Evolutionary conservation across 2,797 vertebrate species (phyloP).

Genomic region (Fistularia commersonii): DNA sequence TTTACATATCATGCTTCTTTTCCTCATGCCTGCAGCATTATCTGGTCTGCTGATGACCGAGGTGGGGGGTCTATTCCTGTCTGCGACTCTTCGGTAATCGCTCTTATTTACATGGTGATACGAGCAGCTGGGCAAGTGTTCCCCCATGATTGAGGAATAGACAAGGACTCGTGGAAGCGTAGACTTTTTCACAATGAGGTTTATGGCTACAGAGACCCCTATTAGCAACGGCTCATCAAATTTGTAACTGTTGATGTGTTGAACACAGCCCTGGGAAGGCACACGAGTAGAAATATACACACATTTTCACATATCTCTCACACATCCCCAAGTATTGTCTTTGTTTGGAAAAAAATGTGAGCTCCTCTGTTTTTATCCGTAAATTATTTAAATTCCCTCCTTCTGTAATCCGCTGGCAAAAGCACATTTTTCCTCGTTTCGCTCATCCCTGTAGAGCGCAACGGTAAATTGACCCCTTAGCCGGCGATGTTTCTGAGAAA

Average conservation of each 20-base stretch:
- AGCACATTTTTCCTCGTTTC: too few species aligned
- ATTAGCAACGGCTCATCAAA: conserved; percentile 78
- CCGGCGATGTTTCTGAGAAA: too few species aligned
- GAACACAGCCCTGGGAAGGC: conserved; percentile 51
- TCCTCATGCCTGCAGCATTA: conserved; percentile 44
- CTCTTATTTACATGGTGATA: conserved; percentile 64
- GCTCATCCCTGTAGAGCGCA: too few species aligned
- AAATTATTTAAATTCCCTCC: too few species aligned
- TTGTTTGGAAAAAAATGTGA: too few species aligned
- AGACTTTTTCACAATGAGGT: conserved; percentile 40
- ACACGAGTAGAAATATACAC: conserved; percentile 16
- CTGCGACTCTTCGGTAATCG: conserved; percentile 49
- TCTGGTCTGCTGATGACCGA: conserved; percentile 24
- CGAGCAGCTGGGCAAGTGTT: conserved; percentile 40
- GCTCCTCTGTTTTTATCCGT: too few species aligned
- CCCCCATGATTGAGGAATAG: conserved; percentile 32
- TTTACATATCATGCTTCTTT: conserved; percentile 14
- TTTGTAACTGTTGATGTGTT: conserved; percentile 57
- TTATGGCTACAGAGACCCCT: conserved; percentile 65
- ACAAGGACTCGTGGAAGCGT: conserved; percentile 26
- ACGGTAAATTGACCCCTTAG: too few species aligned
- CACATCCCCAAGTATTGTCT: not conserved
- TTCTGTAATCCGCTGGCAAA: too few species aligned
- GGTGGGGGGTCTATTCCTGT: conserved; percentile 52
- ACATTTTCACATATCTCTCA: not conserved